These are phyloP conservation scores for Lophotis ruficrista DNA, from an alignment of 2,113 vertebrate species.

Conservation along the genomic window DNA sequence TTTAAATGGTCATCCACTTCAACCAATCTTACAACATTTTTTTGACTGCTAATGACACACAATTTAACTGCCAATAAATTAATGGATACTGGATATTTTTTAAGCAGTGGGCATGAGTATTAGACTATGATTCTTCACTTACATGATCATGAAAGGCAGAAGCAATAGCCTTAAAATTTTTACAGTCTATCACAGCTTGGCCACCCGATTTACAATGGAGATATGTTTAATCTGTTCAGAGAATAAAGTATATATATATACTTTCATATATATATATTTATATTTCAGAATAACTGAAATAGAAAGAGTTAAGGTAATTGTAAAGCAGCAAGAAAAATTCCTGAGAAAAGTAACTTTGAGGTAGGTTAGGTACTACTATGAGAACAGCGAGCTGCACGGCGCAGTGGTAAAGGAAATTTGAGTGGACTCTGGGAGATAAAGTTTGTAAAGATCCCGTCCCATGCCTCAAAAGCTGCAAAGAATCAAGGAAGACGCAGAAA, in stretches of 20 bases:
- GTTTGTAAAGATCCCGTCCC: neutral
- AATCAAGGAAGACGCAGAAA: neutral
- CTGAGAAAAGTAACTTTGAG: neutral
- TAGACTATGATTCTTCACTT: neutral
- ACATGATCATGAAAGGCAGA: neutral
- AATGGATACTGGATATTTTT: neutral
- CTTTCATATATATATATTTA: no score
- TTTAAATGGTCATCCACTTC: neutral
- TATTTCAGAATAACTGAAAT: neutral
- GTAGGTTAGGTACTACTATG: neutral
- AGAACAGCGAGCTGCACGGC: accelerated
- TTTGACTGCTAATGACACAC: neutral
- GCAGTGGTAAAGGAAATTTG: neutral
- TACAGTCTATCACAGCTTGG: neutral
- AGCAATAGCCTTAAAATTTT: neutral
- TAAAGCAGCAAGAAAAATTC: neutral
- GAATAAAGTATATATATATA: neutral
- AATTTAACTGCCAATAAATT: neutral
- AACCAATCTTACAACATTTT: neutral
- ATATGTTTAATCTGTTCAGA: neutral
- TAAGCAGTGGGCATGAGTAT: neutral
- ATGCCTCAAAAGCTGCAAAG: neutral
- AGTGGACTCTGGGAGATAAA: neutral
- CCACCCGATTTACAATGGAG: neutral
- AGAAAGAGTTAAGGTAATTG: neutral